A percentile compares a stretch with the other conserved stretches of the same genome.
Conservation (phyloP, 2,888 invertebrate genomes). For the Acronicta aceris region DNA sequence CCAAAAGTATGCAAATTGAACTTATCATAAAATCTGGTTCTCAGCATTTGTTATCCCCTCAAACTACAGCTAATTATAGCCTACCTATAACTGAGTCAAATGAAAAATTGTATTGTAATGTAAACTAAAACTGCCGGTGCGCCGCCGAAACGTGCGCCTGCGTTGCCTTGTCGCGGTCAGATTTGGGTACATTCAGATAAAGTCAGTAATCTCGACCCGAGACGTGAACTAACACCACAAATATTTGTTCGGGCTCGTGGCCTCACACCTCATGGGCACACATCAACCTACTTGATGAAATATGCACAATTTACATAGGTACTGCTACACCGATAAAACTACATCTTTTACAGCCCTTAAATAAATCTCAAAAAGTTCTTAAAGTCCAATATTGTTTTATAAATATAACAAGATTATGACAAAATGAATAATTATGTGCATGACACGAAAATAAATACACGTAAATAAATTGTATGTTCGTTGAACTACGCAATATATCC, state of each 20-base stretch:
- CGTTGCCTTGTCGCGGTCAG: constrained; percentile 67
- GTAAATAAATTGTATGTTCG: constrained; percentile 14
- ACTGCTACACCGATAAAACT: constrained; percentile 35
- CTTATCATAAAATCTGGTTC: background rate
- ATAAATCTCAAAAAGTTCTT: constrained; percentile 1
- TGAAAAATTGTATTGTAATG: constrained; percentile 31
- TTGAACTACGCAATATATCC: constrained; percentile 16
- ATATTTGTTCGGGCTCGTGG: constrained; percentile 77
- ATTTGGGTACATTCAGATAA: constrained; percentile 79
- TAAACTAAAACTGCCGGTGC: constrained; percentile 44
- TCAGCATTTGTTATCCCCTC: background rate
- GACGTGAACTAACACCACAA: constrained; percentile 74
- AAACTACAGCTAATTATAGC: background rate
- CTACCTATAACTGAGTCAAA: background rate
- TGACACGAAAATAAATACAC: background rate
- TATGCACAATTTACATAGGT: constrained; percentile 51
- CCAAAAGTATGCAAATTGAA: background rate
- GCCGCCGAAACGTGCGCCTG: constrained; percentile 41
- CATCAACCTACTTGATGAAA: constrained; percentile 49
- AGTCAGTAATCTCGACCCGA: constrained; percentile 76
- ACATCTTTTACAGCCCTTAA: constrained; percentile 7
- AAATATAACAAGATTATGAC: constrained; percentile 1
- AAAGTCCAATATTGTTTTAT: background rate
- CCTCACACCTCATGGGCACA: constrained; percentile 63
- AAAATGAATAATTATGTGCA: background rate